These are phyloP conservation scores for Drosophila trapezifrons DNA, from an alignment of 1,140 invertebrate species.

Conservation along the genomic window DNA sequence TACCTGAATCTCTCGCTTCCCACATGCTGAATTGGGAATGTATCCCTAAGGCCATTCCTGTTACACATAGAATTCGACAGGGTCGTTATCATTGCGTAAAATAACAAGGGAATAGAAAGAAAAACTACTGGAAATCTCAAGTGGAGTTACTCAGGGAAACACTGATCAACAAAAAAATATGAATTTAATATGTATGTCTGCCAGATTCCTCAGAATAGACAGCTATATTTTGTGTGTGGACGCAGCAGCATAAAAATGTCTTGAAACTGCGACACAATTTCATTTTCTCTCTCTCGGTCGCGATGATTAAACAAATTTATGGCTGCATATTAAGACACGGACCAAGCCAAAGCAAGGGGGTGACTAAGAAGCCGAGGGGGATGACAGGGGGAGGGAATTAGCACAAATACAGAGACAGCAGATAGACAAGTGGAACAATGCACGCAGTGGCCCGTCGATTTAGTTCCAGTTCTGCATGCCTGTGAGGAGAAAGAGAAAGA, in stretches of 20 bases:
- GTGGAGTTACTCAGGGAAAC: background rate
- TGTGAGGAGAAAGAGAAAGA: background rate
- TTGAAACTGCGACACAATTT: conserved; percentile 22
- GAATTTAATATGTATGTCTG: background rate
- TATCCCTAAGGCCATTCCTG: too few relatives aligned
- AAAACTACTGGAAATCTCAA: background rate
- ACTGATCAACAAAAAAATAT: background rate
- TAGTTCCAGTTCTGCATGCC: conserved; percentile 27
- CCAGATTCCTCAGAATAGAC: background rate
- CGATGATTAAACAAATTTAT: conserved; percentile 44
- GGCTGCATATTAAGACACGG: conserved; percentile 6
- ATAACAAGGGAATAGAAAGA: too few relatives aligned
- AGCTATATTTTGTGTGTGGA: conserved; percentile 4
- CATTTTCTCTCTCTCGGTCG: background rate
- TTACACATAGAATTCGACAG: too few relatives aligned
- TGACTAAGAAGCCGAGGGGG: background rate
- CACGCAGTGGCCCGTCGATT: background rate
- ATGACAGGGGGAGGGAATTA: conserved; percentile 1
- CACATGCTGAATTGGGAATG: too few relatives aligned
- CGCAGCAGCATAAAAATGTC: conserved; percentile 29
- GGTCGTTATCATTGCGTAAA: background rate
- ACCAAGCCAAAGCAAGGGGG: background rate
- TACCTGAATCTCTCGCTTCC: too few relatives aligned
- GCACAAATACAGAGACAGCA: conserved; percentile 6
- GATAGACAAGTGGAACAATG: conserved; percentile 24